Evolutionary conservation across 2,888 invertebrate genomes (phyloP), one percentile per base, ranked within the genome.

Genomic region (Spatulosminthurus flaviceps): DNA sequence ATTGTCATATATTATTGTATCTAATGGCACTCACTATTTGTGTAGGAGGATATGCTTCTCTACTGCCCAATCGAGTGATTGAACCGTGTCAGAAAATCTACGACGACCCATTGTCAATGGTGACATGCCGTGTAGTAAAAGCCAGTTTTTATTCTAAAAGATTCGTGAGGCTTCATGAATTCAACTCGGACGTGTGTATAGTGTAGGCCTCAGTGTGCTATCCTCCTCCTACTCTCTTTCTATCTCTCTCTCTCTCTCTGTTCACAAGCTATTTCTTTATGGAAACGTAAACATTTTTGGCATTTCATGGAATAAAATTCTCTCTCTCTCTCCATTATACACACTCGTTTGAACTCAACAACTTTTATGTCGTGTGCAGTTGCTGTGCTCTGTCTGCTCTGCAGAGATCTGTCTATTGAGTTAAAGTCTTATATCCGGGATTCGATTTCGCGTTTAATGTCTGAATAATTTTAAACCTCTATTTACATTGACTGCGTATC

Each of bases 81-180:
- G 71, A 71, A 71, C 71, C 71, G 71, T 71, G 71, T 71, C 71
- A 71, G 43, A 42, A 41, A 69, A 69, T 51, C 5, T 28, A 69
- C 69, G 69, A 69, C 69, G 69, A 69, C 69, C 69, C 69, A 29
- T 69, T 69, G 69, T 69, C 34, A 34, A 69, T 69, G 28, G 69
- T 69, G 69, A 69, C 69, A 29, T 69, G 69, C 29, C 69, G 34
- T 34, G n/a, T 19, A 51, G 7, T 51, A 51, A n/a, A 51, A 51
- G 51, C 51, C 16, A 51, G 51, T 51, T 51, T 51, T 51, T 5
- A 51, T 51, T 51, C n/a, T 51, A 19, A n/a, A 51, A 51, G 51
- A 51, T 51, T 51, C 51, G n/a, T 51, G 51, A 13, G 16, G 51
- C 51, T 51, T 51, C 16, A 51, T 51, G 51, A 5, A 51, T n/a